phyloP scores from a whole-genome alignment of 1,140 invertebrate species.

The Aphidius gifuensis region DNA sequence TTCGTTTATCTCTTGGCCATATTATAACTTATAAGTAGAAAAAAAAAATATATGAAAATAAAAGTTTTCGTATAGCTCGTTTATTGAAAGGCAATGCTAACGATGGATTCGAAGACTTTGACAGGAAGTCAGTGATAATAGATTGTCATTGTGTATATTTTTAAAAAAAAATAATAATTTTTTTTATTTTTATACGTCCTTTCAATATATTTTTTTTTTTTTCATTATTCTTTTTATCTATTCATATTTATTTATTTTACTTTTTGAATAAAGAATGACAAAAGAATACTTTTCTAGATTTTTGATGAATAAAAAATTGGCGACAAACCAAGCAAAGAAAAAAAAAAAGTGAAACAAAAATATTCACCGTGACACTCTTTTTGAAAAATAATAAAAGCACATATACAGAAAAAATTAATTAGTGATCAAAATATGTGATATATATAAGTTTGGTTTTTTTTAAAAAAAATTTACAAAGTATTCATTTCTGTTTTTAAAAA shows the following conservation, averaged over 20 bases:
- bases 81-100: constrained; percentile 22
- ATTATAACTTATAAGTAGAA: background rate
- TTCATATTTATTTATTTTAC: background rate
- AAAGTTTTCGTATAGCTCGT: constrained; percentile 21
- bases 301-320: no score
- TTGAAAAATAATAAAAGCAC: constrained; percentile 8
- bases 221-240: background rate
- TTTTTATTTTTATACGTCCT: constrained; percentile 6
- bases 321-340: background rate
- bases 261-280: background rate
- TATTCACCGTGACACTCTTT: no score
- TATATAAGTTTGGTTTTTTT: no score
- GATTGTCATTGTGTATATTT: constrained; percentile 20
- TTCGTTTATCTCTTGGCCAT: background rate
- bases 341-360: background rate
- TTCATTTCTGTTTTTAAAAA: no score
- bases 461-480: no score
- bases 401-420: no score
- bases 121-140: constrained; percentile 24
- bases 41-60: background rate
- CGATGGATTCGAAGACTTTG: constrained; percentile 25
- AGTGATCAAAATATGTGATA: no score
- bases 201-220: background rate
- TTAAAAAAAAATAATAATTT: constrained; percentile 5
- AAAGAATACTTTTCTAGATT: no score